These are phyloP conservation scores for Liasis olivaceus DNA, from an alignment of 2,797 vertebrate genomes.

Conservation along the genomic window DNA sequence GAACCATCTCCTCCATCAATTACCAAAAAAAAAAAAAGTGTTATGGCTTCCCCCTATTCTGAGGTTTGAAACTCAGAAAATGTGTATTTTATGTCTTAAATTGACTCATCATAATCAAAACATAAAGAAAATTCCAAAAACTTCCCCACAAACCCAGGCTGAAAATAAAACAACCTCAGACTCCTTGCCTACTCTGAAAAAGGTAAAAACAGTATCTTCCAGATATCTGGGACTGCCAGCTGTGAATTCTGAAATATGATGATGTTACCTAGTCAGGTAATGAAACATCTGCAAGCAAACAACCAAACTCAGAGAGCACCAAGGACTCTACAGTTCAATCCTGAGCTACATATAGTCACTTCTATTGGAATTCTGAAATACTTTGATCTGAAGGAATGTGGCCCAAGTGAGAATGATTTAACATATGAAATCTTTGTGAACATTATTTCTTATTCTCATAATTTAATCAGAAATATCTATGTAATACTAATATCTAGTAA, in stretches of 20 bases:
- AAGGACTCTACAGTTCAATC: neutral
- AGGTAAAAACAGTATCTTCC: neutral
- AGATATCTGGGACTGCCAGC: too few relatives aligned
- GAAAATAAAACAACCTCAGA: neutral
- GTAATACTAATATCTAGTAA: neutral
- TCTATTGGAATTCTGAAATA: neutral
- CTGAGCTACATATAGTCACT: neutral
- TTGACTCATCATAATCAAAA: neutral
- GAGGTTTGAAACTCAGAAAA: neutral
- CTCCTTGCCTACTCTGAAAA: neutral
- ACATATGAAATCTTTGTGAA: neutral
- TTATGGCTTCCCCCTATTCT: neutral
- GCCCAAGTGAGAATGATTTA: neutral
- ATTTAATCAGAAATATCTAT: neutral
- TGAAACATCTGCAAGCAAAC: neutral
- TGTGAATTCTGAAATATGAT: neutral
- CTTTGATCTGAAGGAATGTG: neutral
- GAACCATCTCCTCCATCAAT: neutral
- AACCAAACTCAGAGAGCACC: neutral
- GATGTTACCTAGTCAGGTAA: neutral
- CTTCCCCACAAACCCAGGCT: neutral
- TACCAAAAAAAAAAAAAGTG: neutral
- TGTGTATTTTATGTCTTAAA: neutral
- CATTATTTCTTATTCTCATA: neutral
- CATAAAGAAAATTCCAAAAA: neutral